Evolutionary conservation across 2,888 invertebrate genomes (phyloP).

Genomic region (Teleogryllus oceanicus): DNA sequence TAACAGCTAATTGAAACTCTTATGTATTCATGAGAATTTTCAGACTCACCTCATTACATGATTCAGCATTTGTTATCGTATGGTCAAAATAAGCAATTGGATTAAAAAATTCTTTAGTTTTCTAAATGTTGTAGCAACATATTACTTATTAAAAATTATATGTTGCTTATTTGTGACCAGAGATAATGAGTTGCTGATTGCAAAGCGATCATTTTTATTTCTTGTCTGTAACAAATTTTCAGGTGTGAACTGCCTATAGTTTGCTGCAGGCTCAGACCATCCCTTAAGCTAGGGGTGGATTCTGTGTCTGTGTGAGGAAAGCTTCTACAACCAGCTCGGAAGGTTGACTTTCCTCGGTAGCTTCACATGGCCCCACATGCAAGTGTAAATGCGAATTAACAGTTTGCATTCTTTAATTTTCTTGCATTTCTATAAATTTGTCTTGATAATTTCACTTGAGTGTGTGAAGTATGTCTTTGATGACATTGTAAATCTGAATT

Average conservation of each 20-base stretch:
- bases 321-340: constrained; percentile 20
- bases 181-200: constrained; percentile 19
- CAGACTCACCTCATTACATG: too few relatives aligned
- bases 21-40: too few relatives aligned
- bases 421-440: not conserved
- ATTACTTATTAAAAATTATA: constrained; percentile 26
- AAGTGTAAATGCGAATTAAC: not conserved
- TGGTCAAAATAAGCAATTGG: constrained; percentile 12
- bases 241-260: constrained; percentile 48
- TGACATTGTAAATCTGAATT: too few relatives aligned
- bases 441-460: too few relatives aligned
- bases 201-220: constrained; percentile 25
- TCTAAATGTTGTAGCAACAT: not conserved
- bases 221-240: constrained; percentile 57
- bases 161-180: constrained; percentile 25
- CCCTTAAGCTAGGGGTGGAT: constrained; percentile 52
- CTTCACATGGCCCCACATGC: not conserved
- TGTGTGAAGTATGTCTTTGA: too few relatives aligned
- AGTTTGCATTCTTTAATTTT: constrained; percentile 1
- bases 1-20: too few relatives aligned
- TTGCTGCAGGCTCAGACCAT: constrained; percentile 55
- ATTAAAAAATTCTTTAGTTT: constrained; percentile 32
- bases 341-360: constrained; percentile 10
- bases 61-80: too few relatives aligned
- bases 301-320: constrained; percentile 53